Evolutionary conservation across 1,140 invertebrate genomes (phyloP), one percentile per base, ranked within the genome.

Genomic region (Drosophila sp.): DNA sequence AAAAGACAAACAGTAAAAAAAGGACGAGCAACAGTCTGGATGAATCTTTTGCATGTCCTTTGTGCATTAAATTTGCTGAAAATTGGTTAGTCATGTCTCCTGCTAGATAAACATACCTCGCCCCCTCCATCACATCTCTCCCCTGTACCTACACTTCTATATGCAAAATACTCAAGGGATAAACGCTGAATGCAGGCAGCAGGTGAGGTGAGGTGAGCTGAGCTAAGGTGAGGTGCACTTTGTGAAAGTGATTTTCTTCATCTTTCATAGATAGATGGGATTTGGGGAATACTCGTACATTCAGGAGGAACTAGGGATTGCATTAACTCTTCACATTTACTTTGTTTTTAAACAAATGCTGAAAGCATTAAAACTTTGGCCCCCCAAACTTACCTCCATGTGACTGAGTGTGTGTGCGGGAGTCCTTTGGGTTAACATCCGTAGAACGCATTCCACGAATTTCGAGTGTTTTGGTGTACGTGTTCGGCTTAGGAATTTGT

Each of bases 31-130:
- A 58, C 70, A 63, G 50, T 70, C 66, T 79, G 70, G 65, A 61
- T 64, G 30, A 71, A 78, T 80, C 61, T 72, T 17, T 64, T 79
- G 69, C 75, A 57, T 65, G 66, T 89, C 74, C 79, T 84, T 80
- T 89, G 86, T 82, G 86, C 79, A 72, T 64, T 81, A 90, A 90
- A 90, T 83, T 87, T 90, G 82, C 86, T 83, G 79, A 74, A 90
- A 90, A 90, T 90, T 90, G 89, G 82, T 86, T 76, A 86, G 70
- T 82, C 86, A 57, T 90, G 86, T 90, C 70, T 65, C 61, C 71
- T 54, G 76, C 81, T 72, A 74, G 80, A 82, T 90, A 90, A 79
- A 84, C 80, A 77, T 82, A 35, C 44, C 27, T 33, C 70, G 1
- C 27, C 40, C 70, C 3, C 58, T 40, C 7, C 44, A 10, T n/a